phyloP scores from a whole-genome alignment of 2,797 vertebrate species.

The Sebastes kiyomatsui region DNA sequence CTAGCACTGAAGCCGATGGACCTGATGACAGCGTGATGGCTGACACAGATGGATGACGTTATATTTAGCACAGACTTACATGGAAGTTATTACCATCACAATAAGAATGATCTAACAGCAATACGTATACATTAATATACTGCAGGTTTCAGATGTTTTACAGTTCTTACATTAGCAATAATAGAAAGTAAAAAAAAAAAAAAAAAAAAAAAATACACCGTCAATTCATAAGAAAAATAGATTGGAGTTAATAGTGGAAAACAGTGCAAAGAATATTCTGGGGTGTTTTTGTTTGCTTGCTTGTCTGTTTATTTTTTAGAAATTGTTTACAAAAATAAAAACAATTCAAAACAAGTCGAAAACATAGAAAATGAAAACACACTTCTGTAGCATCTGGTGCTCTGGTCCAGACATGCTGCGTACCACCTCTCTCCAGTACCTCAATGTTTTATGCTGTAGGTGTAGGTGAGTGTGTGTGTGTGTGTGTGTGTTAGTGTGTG shows the following conservation, averaged over 20 bases:
- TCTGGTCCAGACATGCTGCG: constrained; percentile 81
- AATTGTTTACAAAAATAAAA: constrained; percentile 84
- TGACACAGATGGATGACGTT: constrained; percentile 70
- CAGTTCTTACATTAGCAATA: constrained; percentile 78
- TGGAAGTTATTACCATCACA: constrained; percentile 79
- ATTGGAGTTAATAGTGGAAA: constrained; percentile 84
- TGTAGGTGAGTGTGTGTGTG: constrained; percentile 59
- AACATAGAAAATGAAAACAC: constrained; percentile 78
- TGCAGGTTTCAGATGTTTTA: constrained; percentile 80
- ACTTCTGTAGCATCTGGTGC: constrained; percentile 81
- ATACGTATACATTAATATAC: constrained; percentile 82
- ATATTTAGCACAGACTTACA: constrained; percentile 78
- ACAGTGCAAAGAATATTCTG: constrained; percentile 87
- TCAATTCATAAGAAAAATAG: constrained; percentile 86
- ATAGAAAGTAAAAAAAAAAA: constrained; percentile 60
- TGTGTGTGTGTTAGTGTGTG: constrained; percentile 34
- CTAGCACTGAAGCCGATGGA: constrained; percentile 54
- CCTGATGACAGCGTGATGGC: constrained; percentile 62
- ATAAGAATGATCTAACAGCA: constrained; percentile 80
- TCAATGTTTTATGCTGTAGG: constrained; percentile 77
- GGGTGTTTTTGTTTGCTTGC: constrained; percentile 79
- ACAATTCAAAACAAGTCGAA: constrained; percentile 73
- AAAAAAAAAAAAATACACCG: constrained; percentile 62
- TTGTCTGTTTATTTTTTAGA: constrained; percentile 80
- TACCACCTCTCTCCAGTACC: constrained; percentile 83